Percentiles rank a stretch among this genome's conserved stretches.
phyloP scores from a whole-genome alignment of 2,113 vertebrate genomes.

The Hemiprocne comata region DNA sequence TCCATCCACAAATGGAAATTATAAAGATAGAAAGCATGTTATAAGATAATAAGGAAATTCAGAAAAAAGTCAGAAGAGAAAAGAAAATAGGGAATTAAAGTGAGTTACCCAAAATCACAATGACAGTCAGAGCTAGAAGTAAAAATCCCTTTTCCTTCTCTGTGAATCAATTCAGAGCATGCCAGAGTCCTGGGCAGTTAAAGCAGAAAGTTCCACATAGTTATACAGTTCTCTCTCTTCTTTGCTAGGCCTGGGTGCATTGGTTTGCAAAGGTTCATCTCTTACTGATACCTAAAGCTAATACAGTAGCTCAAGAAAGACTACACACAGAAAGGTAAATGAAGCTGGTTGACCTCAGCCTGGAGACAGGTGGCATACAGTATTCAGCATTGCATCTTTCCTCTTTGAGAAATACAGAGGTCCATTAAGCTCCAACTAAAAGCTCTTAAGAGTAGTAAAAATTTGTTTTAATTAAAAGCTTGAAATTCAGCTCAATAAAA shows the following conservation, averaged over 20 bases:
- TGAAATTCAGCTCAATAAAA: background rate
- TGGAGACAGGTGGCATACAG: background rate
- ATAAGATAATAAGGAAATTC: background rate
- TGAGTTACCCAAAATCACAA: background rate
- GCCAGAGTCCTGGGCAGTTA: background rate
- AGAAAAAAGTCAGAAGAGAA: background rate
- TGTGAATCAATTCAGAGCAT: background rate
- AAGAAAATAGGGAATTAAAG: background rate
- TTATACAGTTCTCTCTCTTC: background rate
- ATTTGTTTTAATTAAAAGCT: conserved; percentile 19
- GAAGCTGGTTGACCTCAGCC: background rate
- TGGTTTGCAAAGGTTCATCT: background rate
- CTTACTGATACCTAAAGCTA: background rate
- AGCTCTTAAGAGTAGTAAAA: background rate
- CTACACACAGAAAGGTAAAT: background rate
- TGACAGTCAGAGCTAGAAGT: background rate
- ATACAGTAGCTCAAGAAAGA: background rate
- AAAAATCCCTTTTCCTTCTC: background rate
- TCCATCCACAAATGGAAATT: background rate
- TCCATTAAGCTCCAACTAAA: background rate
- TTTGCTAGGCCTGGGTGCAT: background rate
- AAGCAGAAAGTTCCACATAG: background rate
- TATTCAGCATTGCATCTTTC: background rate
- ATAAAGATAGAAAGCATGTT: background rate
- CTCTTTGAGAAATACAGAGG: background rate